Evolutionary conservation across 1,140 invertebrate species (phyloP).

Genomic region (Drosophila melanica): DNA sequence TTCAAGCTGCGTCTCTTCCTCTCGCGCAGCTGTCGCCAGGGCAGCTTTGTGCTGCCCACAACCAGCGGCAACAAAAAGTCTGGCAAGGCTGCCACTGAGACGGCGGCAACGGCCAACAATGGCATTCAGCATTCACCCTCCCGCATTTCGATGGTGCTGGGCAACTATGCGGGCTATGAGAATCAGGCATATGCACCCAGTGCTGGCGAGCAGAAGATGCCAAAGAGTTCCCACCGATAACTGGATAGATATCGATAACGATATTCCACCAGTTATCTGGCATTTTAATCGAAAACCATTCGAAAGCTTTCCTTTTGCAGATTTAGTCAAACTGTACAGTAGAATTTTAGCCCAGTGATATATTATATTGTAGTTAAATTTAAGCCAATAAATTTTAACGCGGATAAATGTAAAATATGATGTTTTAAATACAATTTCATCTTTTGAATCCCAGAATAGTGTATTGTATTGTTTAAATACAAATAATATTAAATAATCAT

Average conservation of each 20-base stretch:
- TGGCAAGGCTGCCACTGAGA: constrained; percentile 19
- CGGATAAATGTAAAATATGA: constrained; percentile 7
- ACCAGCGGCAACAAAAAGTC: constrained; percentile 27
- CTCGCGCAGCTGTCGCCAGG: constrained; percentile 54
- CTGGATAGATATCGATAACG: neutral
- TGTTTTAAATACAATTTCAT: neutral
- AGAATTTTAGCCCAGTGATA: constrained; percentile 66
- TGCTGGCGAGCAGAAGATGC: constrained; percentile 31
- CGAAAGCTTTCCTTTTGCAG: constrained; percentile 1
- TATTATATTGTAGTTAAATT: constrained; percentile 50
- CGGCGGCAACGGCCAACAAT: constrained; percentile 16
- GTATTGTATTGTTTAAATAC: too few relatives aligned
- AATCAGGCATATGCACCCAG: constrained; percentile 65
- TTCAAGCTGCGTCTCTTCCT: constrained; percentile 73
- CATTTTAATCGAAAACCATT: neutral
- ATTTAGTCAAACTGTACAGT: constrained; percentile 56
- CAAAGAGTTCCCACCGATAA: too few relatives aligned
- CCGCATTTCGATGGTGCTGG: constrained; percentile 80
- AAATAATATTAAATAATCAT: too few relatives aligned
- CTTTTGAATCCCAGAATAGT: too few relatives aligned
- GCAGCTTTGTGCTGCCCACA: constrained; percentile 60
- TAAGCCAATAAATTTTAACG: constrained; percentile 51
- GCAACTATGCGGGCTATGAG: constrained; percentile 71
- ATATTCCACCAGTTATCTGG: neutral
- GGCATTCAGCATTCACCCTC: constrained; percentile 78